Percentiles rank a stretch among this genome's conserved stretches.
These are phyloP conservation scores for Sylvia atricapilla DNA, from an alignment of 2,113 vertebrate species.

Conservation along the genomic window DNA sequence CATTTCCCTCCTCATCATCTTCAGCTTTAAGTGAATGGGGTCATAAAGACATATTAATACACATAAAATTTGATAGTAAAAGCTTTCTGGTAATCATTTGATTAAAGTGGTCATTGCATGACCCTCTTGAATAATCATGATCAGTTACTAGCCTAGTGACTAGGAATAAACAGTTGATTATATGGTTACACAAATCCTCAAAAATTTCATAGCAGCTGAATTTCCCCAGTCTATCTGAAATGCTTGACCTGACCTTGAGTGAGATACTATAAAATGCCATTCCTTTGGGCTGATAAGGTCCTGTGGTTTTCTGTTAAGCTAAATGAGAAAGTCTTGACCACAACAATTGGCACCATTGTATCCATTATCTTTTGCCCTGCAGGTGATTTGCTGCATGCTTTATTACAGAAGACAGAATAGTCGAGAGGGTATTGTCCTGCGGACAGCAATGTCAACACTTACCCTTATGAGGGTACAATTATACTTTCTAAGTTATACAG, in stretches of 20 bases:
- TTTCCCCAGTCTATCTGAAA: background rate
- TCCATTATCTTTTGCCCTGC: conserved; percentile 36
- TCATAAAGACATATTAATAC: background rate
- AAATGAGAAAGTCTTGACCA: conserved; percentile 42
- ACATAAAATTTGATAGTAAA: background rate
- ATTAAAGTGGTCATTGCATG: background rate
- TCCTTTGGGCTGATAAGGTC: conserved; percentile 10
- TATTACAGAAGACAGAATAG: background rate
- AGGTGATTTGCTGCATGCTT: conserved; percentile 18
- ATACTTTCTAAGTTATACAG: background rate
- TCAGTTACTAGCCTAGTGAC: background rate
- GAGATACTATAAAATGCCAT: background rate
- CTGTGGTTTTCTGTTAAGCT: conserved; percentile 34
- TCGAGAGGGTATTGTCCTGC: background rate
- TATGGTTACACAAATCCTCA: background rate
- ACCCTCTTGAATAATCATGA: background rate
- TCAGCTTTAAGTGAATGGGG: background rate
- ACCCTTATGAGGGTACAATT: background rate
- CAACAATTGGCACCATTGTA: conserved; percentile 2
- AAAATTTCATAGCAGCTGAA: background rate
- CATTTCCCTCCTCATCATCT: background rate
- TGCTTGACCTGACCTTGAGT: conserved; percentile 22
- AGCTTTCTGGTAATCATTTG: background rate
- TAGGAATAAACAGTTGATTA: background rate
- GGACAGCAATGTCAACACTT: background rate